phyloP scores from a whole-genome alignment of 2,888 invertebrate genomes.

The Melinopterus prodromus region DNA sequence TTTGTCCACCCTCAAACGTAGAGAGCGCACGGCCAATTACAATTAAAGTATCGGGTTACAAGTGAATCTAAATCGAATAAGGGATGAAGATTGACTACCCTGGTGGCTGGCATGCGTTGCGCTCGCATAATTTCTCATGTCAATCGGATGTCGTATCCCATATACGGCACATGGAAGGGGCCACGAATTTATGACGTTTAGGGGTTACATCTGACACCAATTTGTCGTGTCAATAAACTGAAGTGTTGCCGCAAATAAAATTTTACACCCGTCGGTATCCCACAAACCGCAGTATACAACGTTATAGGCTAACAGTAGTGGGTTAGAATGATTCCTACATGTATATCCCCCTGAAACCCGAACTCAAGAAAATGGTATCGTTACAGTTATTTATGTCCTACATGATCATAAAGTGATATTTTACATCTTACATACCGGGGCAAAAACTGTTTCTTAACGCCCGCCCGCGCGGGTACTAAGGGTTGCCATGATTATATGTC shows the following conservation, averaged over 20 bases:
- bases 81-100: constrained; percentile 16
- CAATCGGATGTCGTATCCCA: constrained; percentile 52
- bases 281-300: background rate
- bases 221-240: constrained; percentile 4
- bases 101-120: too few relatives aligned
- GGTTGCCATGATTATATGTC: too few relatives aligned
- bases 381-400: too few relatives aligned
- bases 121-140: constrained; percentile 47
- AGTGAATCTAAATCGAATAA: constrained; percentile 29
- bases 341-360: too few relatives aligned
- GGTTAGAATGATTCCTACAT: too few relatives aligned
- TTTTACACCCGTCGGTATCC: background rate
- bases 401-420: too few relatives aligned
- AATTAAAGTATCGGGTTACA: constrained; percentile 39
- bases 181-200: constrained; percentile 19
- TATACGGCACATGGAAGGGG: constrained; percentile 12
- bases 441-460: too few relatives aligned
- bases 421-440: too few relatives aligned
- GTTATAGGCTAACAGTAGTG: background rate
- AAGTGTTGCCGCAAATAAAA: background rate
- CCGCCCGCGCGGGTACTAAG: too few relatives aligned
- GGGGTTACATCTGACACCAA: background rate
- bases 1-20: background rate
- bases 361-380: too few relatives aligned
- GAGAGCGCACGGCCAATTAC: constrained; percentile 27